Evolutionary conservation across 2,113 vertebrate genomes (phyloP), one percentile per base, ranked within the genome.

Genomic region (Pseudorasbora parva): DNA sequence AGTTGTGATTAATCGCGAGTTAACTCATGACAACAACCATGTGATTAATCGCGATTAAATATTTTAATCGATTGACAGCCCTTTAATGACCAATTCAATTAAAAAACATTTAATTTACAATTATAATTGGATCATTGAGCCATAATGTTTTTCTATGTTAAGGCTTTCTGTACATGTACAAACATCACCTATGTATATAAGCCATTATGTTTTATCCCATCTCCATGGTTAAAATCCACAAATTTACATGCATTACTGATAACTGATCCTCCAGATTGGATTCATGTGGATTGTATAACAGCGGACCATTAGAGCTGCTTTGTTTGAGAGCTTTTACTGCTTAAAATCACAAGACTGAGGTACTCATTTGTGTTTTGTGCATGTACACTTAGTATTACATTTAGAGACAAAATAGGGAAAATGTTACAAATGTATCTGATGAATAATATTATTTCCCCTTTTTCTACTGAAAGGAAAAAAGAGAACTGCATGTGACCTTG

Each of bases 291-390:
- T 74, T 54, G 17, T 75, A 56, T 75, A 12, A 33, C 3, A 11
- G 49, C 17, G 30, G 17, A 5, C 47, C 47, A 74, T 27, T 30
- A 51, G 45, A 30, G 15, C 15, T 10, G 23, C 25, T 5, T 30
- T 74, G 6, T 51, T 51, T 51, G 47, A 51, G 49, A 56, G 73
- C 27, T 76, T 75, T 76, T 57, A 76, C n/a, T n/a, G n/a, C n/a
- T n/a, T n/a, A n/a, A n/a, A n/a, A n/a, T n/a, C n/a, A n/a, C n/a
- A n/a, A n/a, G n/a, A n/a, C n/a, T n/a, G n/a, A n/a, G n/a, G n/a
- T n/a, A 57, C 19, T n/a, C 19, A 5, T 76, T 19, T 76, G 19
- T 23, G 56, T 10, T n/a, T 57, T 59, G 25, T 37, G 30, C 15
- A 57, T 33, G 25, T 8, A 73, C 45, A 49, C 17, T 49, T 27